Evolutionary conservation across 2,888 invertebrate genomes (phyloP).

Genomic region (Heliconius charithonia): DNA sequence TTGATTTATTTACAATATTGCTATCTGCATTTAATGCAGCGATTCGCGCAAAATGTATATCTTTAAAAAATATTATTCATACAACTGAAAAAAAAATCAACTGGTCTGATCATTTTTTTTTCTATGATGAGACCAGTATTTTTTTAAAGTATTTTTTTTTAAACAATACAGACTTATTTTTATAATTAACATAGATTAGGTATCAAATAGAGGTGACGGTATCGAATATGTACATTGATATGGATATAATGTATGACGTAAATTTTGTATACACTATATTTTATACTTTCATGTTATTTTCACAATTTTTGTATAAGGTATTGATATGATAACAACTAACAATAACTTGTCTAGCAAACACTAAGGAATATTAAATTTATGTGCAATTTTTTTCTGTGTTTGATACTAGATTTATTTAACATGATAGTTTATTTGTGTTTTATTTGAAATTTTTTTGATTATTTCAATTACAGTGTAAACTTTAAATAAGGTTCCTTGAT

Average conservation of each 20-base stretch:
- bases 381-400: constrained; percentile 50
- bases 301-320: constrained; percentile 37
- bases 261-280: constrained; percentile 42
- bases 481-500: not conserved
- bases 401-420: constrained; percentile 48
- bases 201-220: constrained; percentile 39
- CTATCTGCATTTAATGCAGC: constrained; percentile 11
- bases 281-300: constrained; percentile 41
- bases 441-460: constrained; percentile 13
- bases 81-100: not conserved
- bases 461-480: not conserved
- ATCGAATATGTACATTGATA: constrained; percentile 28
- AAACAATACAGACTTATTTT: constrained; percentile 40
- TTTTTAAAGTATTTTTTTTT: constrained; percentile 23
- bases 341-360: constrained; percentile 36
- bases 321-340: constrained; percentile 28
- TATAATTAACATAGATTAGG: constrained; percentile 38
- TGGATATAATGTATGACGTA: constrained; percentile 21
- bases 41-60: constrained; percentile 14
- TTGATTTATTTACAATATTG: constrained; percentile 13
- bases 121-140: constrained; percentile 17
- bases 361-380: constrained; percentile 45
- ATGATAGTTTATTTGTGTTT: constrained; percentile 27
- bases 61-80: not conserved
- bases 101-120: constrained; percentile 25